Percentiles rank a stretch among this genome's conserved stretches.
Evolutionary conservation across 1,140 invertebrate genomes (phyloP).

Genomic region (Chrysoperla carnea): DNA sequence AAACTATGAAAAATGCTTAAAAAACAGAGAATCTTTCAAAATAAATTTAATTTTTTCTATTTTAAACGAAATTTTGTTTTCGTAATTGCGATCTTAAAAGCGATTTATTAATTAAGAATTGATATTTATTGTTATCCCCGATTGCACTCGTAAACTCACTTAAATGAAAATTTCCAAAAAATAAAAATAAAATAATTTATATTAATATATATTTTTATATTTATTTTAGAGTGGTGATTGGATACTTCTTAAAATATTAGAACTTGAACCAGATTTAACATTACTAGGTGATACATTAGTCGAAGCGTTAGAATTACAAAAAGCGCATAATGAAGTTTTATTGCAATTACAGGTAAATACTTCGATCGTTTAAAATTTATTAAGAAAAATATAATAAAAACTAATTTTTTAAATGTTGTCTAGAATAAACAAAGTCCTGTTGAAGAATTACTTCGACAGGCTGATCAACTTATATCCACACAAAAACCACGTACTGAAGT

Average conservation of each 20-base stretch:
- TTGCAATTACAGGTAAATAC: conserved; percentile 56
- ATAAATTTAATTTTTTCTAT: no score
- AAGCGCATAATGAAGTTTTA: conserved; percentile 69
- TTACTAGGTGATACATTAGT: conserved; percentile 57
- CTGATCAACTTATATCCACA: conserved; percentile 64
- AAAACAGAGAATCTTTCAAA: no score
- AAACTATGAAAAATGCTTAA: no score
- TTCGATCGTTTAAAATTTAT: neutral
- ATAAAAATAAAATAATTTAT: no score
- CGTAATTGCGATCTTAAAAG: no score
- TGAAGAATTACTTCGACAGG: conserved; percentile 69
- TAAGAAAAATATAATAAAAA: neutral
- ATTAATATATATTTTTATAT: neutral
- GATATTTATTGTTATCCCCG: no score
- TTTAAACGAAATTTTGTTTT: no score
- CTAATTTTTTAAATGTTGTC: neutral
- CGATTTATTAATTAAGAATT: no score
- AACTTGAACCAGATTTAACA: conserved; percentile 69
- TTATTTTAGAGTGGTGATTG: conserved; percentile 62
- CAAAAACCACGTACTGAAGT: conserved; percentile 62
- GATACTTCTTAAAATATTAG: conserved; percentile 69
- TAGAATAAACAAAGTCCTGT: conserved; percentile 83
- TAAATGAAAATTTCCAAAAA: no score
- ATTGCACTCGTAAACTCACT: no score
- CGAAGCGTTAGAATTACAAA: conserved; percentile 55